Percentiles rank a stretch among this genome's conserved stretches.
These are phyloP conservation scores for Zingel zingel DNA, from an alignment of 2,113 vertebrate genomes.

Conservation along the genomic window DNA sequence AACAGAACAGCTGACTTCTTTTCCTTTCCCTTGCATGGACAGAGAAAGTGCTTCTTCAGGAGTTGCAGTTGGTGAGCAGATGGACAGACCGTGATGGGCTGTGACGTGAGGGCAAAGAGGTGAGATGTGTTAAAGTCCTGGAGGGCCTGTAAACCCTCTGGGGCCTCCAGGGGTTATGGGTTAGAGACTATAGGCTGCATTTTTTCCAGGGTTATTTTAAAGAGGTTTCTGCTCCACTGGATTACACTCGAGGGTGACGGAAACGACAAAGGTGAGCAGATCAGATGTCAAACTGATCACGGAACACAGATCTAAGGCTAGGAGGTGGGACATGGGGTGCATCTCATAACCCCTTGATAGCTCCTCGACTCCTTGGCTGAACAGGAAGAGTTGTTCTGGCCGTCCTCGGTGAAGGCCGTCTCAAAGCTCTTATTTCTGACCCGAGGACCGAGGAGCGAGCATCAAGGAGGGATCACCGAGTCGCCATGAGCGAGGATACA, in stretches of 20 bases:
- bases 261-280: slow-evolving; percentile 36
- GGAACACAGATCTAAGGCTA: neutral
- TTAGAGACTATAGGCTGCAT: slow-evolving; percentile 10
- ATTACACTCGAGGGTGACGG: slow-evolving; percentile 28
- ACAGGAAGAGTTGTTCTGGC: no score
- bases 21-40: neutral
- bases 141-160: slow-evolving; percentile 39
- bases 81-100: slow-evolving; percentile 45
- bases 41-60: slow-evolving; percentile 31
- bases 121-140: slow-evolving; percentile 58
- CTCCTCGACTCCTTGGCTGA: no score
- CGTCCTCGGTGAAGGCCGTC: no score
- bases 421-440: no score
- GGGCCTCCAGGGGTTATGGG: slow-evolving; percentile 46
- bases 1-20: neutral
- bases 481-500: no score
- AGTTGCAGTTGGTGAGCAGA: slow-evolving; percentile 40
- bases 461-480: no score
- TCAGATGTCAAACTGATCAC: slow-evolving; percentile 27
- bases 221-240: slow-evolving; percentile 51
- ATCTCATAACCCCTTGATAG: no score
- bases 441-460: no score
- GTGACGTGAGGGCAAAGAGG: slow-evolving; percentile 67
- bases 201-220: slow-evolving; percentile 48
- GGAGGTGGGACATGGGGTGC: neutral